phyloP scores from a whole-genome alignment of 2,888 invertebrate genomes.

The Papilio protenor region DNA sequence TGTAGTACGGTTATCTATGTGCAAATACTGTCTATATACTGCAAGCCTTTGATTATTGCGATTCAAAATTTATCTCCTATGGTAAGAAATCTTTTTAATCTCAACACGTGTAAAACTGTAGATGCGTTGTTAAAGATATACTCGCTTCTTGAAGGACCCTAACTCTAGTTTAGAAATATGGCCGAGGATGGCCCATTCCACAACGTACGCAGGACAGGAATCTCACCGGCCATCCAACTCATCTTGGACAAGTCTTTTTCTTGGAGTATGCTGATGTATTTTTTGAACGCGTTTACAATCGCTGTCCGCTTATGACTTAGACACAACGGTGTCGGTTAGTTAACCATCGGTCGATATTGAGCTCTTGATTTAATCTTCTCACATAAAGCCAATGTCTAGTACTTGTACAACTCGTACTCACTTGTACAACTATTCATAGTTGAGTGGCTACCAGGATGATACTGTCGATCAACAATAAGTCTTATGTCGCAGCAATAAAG shows the following conservation, averaged over 20 bases:
- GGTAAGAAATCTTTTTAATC: neutral
- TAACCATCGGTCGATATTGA: slow-evolving; percentile 67
- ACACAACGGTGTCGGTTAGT: slow-evolving; percentile 54
- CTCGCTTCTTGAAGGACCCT: too few species aligned
- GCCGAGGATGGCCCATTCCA: too few species aligned
- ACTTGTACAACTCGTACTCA: slow-evolving; percentile 38
- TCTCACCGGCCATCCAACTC: too few species aligned
- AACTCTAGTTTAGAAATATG: too few species aligned
- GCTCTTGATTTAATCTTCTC: slow-evolving; percentile 70
- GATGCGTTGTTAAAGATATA: too few species aligned
- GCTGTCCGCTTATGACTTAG: slow-evolving; percentile 47
- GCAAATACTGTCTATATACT: slow-evolving; percentile 57
- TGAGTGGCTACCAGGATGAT: slow-evolving; percentile 38
- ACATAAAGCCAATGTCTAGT: slow-evolving; percentile 65
- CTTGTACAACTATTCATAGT: slow-evolving; percentile 59
- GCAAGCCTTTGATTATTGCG: slow-evolving; percentile 45
- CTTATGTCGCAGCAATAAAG: neutral
- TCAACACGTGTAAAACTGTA: too few species aligned
- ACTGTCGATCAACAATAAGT: slow-evolving; percentile 10
- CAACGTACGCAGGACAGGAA: too few species aligned
- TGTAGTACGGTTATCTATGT: slow-evolving; percentile 64
- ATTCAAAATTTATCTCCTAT: neutral
- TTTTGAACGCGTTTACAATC: slow-evolving; percentile 5
- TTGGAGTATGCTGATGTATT: neutral
- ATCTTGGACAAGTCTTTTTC: too few species aligned